Conservation (phyloP, 2,888 invertebrate species). For the Sinopyrophorus schimmeli region DNA sequence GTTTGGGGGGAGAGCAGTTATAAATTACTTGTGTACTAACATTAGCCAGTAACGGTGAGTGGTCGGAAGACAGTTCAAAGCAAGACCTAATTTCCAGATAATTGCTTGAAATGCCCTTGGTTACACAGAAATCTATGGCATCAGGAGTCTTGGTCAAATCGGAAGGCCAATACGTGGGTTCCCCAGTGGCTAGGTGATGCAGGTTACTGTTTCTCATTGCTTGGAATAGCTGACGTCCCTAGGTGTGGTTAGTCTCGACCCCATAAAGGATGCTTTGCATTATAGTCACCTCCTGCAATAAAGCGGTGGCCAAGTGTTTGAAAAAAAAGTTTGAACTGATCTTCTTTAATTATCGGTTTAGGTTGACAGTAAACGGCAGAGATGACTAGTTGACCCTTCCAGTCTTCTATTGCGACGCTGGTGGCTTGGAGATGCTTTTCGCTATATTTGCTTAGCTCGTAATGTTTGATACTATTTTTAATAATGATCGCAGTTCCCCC, state of each 20-base stretch:
- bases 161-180: conserved; percentile 12
- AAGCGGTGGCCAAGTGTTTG: conserved; percentile 27
- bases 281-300: conserved; percentile 22
- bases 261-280: conserved; percentile 28
- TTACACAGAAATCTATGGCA: conserved; percentile 9
- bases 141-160: conserved; percentile 5
- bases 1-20: background rate
- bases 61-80: conserved; percentile 1
- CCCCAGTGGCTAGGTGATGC: conserved; percentile 9
- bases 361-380: conserved; percentile 32
- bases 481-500: conserved; percentile 29
- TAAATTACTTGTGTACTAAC: conserved; percentile 2
- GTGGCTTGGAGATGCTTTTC: conserved; percentile 30
- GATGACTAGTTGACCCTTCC: background rate
- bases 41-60: background rate
- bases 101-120: conserved; percentile 3
- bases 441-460: conserved; percentile 22
- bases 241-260: conserved; percentile 15
- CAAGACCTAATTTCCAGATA: conserved; percentile 4
- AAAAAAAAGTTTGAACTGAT: conserved; percentile 16
- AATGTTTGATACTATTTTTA: conserved; percentile 27
- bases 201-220: conserved; percentile 12
- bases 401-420: conserved; percentile 25
- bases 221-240: conserved; percentile 8
- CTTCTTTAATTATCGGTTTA: conserved; percentile 25